A percentile compares a stretch with the other conserved stretches of the same genome.
Evolutionary conservation across 2,113 vertebrate species (phyloP).

Genomic region (Myodes glareolus): DNA sequence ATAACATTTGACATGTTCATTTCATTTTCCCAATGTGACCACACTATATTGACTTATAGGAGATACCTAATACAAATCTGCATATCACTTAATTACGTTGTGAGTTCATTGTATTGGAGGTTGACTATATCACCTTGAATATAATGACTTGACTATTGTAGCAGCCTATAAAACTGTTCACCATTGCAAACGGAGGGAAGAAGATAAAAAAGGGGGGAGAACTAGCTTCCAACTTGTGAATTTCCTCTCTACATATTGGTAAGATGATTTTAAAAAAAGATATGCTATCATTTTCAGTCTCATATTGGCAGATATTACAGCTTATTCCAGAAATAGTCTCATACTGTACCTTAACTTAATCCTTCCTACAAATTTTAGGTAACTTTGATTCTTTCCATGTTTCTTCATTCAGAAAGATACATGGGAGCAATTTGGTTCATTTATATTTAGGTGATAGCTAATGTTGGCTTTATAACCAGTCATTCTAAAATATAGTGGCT

Average conservation of each 20-base stretch:
- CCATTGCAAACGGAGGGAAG: background rate
- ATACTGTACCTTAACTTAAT: slow-evolving; percentile 55
- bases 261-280: slow-evolving; percentile 19
- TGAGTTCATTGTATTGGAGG: slow-evolving; percentile 38
- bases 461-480: too few relatives aligned
- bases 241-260: slow-evolving; percentile 29
- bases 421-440: too few relatives aligned
- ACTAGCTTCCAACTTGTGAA: background rate
- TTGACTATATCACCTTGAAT: slow-evolving; percentile 46
- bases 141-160: slow-evolving; percentile 7
- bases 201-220: background rate
- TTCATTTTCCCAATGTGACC: background rate
- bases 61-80: slow-evolving; percentile 33
- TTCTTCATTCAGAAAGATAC: slow-evolving; percentile 34
- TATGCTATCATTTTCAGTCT: slow-evolving; percentile 31
- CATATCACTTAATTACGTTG: slow-evolving; percentile 6
- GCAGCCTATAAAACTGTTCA: slow-evolving; percentile 27
- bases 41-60: background rate
- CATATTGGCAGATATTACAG: slow-evolving; percentile 31
- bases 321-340: slow-evolving; percentile 54
- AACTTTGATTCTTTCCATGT: slow-evolving; percentile 12
- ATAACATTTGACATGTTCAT: slow-evolving; percentile 37
- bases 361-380: slow-evolving; percentile 51
- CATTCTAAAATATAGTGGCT: too few relatives aligned
- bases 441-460: too few relatives aligned